These are phyloP conservation scores for Parasteatoda tepidariorum DNA, from an alignment of 1,140 invertebrate species.

Conservation along the genomic window DNA sequence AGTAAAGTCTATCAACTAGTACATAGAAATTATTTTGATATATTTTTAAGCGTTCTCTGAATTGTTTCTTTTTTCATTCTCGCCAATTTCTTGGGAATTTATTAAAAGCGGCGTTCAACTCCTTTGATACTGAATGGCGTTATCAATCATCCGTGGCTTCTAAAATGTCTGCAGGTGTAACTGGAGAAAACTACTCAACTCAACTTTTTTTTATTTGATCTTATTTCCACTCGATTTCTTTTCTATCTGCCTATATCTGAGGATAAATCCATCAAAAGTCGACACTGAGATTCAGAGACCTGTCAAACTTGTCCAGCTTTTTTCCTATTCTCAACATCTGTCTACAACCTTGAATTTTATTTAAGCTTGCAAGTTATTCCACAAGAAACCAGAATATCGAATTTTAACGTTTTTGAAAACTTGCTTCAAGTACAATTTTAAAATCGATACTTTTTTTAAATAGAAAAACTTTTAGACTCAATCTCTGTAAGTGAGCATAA, in stretches of 20 bases:
- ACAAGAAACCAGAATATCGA: too few species aligned
- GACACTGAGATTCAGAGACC: neutral
- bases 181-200: neutral
- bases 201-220: too few species aligned
- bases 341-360: neutral
- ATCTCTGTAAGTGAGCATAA: too few species aligned
- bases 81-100: neutral
- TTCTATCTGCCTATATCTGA: neutral
- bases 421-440: too few species aligned
- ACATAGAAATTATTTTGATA: neutral
- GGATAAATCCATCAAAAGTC: neutral
- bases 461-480: too few species aligned
- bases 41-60: neutral
- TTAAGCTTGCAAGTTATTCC: too few species aligned
- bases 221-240: too few species aligned
- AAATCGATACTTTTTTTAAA: too few species aligned
- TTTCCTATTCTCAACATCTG: neutral
- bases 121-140: neutral
- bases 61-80: neutral
- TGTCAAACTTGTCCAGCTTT: neutral
- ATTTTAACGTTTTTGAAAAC: too few species aligned
- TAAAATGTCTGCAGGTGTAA: neutral
- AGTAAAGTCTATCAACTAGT: neutral
- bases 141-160: neutral
- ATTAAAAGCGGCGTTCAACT: neutral